phyloP scores from a whole-genome alignment of 2,113 vertebrate species.

The Rhodinocichla rosea region DNA sequence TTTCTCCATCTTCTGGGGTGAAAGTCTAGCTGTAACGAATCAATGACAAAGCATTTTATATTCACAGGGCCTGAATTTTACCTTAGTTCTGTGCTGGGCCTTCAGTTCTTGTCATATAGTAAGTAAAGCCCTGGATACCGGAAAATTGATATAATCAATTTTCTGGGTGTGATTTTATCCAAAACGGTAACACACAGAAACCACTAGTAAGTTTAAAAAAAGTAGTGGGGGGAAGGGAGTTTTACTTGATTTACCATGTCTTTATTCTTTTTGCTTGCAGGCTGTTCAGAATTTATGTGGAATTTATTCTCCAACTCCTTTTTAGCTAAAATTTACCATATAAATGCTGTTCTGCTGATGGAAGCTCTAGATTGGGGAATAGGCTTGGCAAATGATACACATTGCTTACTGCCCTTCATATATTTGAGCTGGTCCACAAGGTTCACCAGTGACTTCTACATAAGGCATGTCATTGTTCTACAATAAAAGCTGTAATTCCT shows the following conservation, averaged over 20 bases:
- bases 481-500: neutral
- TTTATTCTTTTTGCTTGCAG: neutral
- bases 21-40: neutral
- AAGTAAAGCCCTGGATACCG: neutral
- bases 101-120: neutral
- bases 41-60: slow-evolving; percentile 15
- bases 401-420: neutral
- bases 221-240: neutral
- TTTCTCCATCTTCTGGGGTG: neutral
- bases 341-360: neutral
- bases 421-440: neutral
- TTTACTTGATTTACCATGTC: neutral
- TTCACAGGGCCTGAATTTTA: slow-evolving; percentile 3
- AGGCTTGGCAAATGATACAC: neutral
- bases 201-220: neutral
- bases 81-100: neutral
- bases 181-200: neutral
- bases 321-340: neutral
- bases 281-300: neutral
- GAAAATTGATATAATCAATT: slow-evolving; percentile 2
- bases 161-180: neutral
- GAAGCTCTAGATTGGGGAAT: neutral
- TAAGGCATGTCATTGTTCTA: neutral
- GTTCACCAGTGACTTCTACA: neutral
- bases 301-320: neutral